Evolutionary conservation across 2,113 vertebrate species (phyloP).

Genomic region (Pithys albifrons): DNA sequence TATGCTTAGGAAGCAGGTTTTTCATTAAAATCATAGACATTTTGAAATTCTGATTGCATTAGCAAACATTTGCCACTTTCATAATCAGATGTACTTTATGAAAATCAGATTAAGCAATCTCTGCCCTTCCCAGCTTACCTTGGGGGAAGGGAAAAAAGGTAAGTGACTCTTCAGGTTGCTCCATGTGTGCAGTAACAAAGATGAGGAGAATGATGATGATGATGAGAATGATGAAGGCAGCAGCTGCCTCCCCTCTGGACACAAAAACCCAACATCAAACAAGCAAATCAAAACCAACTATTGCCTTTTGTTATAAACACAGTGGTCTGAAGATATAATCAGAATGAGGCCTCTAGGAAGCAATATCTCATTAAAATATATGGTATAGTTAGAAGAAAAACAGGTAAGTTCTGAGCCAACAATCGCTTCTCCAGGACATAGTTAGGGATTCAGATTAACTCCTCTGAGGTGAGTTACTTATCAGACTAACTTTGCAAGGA

Average conservation of each 20-base stretch:
- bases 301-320: neutral
- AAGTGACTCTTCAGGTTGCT: neutral
- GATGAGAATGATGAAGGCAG: rapidly evolving
- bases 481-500: neutral
- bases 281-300: neutral
- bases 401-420: neutral
- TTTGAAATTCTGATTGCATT: conserved; percentile 49
- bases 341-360: neutral
- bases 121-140: neutral
- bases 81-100: conserved; percentile 7
- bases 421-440: neutral
- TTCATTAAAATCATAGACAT: neutral
- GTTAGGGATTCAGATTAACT: neutral
- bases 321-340: neutral
- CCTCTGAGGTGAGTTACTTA: neutral
- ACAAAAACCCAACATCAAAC: neutral
- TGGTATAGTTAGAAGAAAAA: neutral
- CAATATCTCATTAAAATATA: neutral
- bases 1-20: neutral
- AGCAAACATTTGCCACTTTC: conserved; percentile 13
- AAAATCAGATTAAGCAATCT: neutral
- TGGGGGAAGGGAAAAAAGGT: neutral
- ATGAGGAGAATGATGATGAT: rapidly evolving
- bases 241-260: neutral
- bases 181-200: neutral